A percentile compares a stretch with the other conserved stretches of the same genome.
Conservation (phyloP, 37 sponge, comb jelly and placozoan species). For the Haliclona indistincta region DNA sequence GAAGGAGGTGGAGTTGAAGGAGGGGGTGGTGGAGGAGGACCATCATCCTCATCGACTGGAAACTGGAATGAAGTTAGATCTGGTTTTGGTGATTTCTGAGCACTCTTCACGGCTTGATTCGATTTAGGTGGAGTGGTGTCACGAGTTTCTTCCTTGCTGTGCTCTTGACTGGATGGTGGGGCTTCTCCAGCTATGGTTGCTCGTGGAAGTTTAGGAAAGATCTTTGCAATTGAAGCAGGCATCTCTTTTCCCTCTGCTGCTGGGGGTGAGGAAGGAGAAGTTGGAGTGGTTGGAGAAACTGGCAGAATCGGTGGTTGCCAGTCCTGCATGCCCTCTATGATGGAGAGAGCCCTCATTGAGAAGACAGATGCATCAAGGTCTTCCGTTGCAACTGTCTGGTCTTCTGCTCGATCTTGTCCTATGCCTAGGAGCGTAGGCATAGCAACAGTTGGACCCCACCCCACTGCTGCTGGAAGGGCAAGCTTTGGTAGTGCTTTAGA, state of each 20-base stretch:
- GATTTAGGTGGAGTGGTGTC: background rate
- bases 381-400: slow-evolving; percentile 8
- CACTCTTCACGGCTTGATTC: background rate
- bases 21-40: background rate
- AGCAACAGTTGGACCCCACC: slow-evolving; percentile 72
- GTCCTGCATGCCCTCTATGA: background rate
- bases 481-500: slow-evolving; percentile 39
- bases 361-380: slow-evolving; percentile 13
- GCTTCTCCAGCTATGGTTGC: too few relatives aligned
- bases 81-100: background rate
- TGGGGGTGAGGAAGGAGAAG: too few relatives aligned
- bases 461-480: slow-evolving; percentile 59
- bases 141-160: background rate
- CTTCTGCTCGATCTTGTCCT: background rate
- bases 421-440: slow-evolving; percentile 73
- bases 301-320: too few relatives aligned
- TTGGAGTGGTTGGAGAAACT: too few relatives aligned
- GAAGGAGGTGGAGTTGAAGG: too few relatives aligned
- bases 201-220: too few relatives aligned
- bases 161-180: background rate
- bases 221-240: slow-evolving; percentile 15
- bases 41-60: slow-evolving; percentile 52
- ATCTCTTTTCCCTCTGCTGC: too few relatives aligned
- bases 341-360: background rate
- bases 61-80: slow-evolving; percentile 47